A percentile compares a stretch with the other conserved stretches of the same genome.
Evolutionary conservation across 2,113 vertebrate genomes (phyloP).

Genomic region (Balaeniceps rex): DNA sequence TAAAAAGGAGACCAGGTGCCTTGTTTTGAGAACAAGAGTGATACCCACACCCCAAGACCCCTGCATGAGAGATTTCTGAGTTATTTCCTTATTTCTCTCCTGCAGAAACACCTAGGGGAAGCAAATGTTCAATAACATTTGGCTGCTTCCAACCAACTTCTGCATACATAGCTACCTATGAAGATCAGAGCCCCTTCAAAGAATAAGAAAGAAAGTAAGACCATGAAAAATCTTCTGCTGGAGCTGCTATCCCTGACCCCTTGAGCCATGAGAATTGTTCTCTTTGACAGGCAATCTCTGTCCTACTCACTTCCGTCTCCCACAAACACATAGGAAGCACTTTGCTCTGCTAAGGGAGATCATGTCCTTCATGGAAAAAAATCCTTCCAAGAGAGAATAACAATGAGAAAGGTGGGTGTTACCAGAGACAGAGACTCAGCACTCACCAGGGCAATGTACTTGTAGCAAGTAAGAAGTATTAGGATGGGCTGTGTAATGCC

Average conservation of each 20-base stretch:
- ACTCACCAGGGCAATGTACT: neutral
- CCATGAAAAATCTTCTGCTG: neutral
- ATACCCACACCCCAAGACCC: neutral
- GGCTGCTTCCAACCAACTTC: neutral
- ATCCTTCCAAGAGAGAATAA: neutral
- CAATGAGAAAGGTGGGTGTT: neutral
- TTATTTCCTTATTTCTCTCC: neutral
- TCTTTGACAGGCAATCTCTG: neutral
- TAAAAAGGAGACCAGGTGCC: neutral
- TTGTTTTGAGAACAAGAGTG: neutral
- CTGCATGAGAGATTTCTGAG: neutral
- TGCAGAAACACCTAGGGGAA: neutral
- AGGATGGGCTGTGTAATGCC: neutral
- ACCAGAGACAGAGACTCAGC: neutral
- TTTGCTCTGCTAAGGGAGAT: neutral
- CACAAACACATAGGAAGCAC: neutral
- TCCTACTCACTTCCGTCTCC: neutral
- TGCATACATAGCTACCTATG: neutral
- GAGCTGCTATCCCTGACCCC: neutral
- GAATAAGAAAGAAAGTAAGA: neutral
- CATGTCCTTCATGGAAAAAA: neutral
- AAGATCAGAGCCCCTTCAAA: neutral
- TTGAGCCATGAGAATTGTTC: neutral
- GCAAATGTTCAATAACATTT: neutral
- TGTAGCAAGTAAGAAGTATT: neutral